A percentile compares a stretch with the other conserved stretches of the same genome.
phyloP scores from a whole-genome alignment of 2,888 invertebrate genomes.

The Labia minor region DNA sequence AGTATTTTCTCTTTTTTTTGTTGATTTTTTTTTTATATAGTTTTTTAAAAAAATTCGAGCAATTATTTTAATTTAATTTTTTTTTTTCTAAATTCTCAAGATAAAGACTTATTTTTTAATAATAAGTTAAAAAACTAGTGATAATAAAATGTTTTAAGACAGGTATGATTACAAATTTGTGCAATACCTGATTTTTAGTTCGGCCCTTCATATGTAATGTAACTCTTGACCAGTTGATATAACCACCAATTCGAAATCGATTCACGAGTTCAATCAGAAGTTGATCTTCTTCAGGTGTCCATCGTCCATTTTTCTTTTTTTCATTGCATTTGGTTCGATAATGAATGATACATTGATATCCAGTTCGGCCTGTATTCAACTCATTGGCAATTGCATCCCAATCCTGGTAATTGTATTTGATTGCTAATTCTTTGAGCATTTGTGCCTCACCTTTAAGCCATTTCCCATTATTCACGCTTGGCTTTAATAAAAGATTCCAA shows the following conservation, averaged over 20 bases:
- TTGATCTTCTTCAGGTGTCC: constrained; percentile 58
- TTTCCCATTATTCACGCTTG: constrained; percentile 47
- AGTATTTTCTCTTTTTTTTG: too few relatives aligned
- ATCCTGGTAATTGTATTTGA: constrained; percentile 42
- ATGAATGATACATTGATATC: constrained; percentile 59
- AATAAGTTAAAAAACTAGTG: too few relatives aligned
- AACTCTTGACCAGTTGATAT: constrained; percentile 65
- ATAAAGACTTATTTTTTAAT: too few relatives aligned
- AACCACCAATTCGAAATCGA: constrained; percentile 49
- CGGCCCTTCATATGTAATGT: constrained; percentile 50
- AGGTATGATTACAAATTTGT: too few relatives aligned
- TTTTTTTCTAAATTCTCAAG: too few relatives aligned
- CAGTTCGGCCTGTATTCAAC: constrained; percentile 48
- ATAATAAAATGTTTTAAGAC: too few relatives aligned
- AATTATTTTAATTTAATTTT: too few relatives aligned
- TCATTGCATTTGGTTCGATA: constrained; percentile 41
- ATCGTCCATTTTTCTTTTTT: constrained; percentile 35
- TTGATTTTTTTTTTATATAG: too few relatives aligned
- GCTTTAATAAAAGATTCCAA: constrained; percentile 62
- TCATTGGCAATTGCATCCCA: constrained; percentile 54
- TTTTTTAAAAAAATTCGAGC: too few relatives aligned
- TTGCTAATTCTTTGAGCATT: constrained; percentile 35
- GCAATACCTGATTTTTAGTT: constrained; percentile 54
- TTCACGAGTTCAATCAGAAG: constrained; percentile 51
- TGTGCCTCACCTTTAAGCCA: constrained; percentile 46